Evolutionary conservation across 2,113 vertebrate genomes (phyloP), one percentile per base, ranked within the genome.

Genomic region (Electrona antarctica): DNA sequence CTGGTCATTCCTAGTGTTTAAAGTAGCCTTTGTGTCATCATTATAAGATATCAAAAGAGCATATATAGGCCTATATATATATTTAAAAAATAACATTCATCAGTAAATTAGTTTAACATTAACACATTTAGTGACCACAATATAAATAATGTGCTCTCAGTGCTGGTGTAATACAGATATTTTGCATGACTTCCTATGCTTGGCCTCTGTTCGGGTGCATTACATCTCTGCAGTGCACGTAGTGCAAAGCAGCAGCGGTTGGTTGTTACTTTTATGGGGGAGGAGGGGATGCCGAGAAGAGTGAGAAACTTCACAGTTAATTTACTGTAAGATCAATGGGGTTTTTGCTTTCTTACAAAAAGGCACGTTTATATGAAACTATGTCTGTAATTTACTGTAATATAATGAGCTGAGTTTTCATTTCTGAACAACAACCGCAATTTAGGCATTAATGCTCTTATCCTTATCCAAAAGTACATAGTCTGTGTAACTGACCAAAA

Each of bases 131-230:
- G 33, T 41, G 33, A 41, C 33, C 33, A 12, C 7, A 70, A 60
- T 15, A 47, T 55, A 55, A 54, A 60, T 6, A 41, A 55, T 50
- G 7, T 71, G 50, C 12, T 64, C 60, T 81, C 70, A 6, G 54
- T 15, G 33, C 33, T 41, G 58, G 60, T 78, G 55, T 33, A 14
- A 77, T 60, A 72, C 71, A 64, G 66, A 70, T 64, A 76, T 71
- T 79, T 58, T 76, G 81, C 87, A 76, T 71, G 64, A 90, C 87
- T 92, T 93, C 92, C 90, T 90, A 79, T 80, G 66, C 45, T 62
- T 84, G 78, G 77, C 64, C 48, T 74, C 57, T 79, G 46, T 68
- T 48, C 81, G 45, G 69, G 72, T 84, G 81, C 81, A 78, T 58
- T 8, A 64, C n/a, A 50, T 6, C 6, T 66, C 64, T 84, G 84